phyloP scores from a whole-genome alignment of 1,140 invertebrate genomes.

The Drosophila tani region DNA sequence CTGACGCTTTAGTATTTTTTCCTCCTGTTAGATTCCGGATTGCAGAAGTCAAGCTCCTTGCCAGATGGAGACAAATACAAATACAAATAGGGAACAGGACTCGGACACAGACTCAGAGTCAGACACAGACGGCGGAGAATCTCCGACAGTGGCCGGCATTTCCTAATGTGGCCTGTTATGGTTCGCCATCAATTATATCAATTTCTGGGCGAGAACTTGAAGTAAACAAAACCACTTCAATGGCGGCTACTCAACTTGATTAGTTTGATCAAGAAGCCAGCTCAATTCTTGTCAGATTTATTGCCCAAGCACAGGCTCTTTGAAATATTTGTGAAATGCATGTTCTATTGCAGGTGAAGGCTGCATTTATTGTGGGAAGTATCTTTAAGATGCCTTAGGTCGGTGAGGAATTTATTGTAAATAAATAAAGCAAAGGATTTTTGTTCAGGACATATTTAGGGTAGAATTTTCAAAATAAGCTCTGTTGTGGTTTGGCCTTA shows the following conservation, averaged over 20 bases:
- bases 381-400: neutral
- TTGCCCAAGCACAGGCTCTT: constrained; percentile 15
- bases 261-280: constrained; percentile 47
- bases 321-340: constrained; percentile 47
- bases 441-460: neutral
- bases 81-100: constrained; percentile 25
- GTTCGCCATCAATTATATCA: constrained; percentile 77
- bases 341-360: neutral
- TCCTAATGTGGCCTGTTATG: constrained; percentile 76
- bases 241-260: constrained; percentile 56
- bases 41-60: constrained; percentile 79
- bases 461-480: neutral
- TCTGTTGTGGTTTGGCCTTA: neutral
- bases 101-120: neutral
- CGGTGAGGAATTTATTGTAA: neutral
- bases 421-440: neutral
- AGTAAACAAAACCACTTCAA: constrained; percentile 63
- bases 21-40: constrained; percentile 71
- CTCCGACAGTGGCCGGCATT: constrained; percentile 51
- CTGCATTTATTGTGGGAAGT: constrained; percentile 3
- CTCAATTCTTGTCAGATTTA: constrained; percentile 31
- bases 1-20: constrained; percentile 57
- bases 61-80: constrained; percentile 53
- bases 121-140: constrained; percentile 35
- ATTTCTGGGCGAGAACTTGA: constrained; percentile 62